Evolutionary conservation across 2,888 invertebrate genomes (phyloP).

Genomic region (Erynnis tages): DNA sequence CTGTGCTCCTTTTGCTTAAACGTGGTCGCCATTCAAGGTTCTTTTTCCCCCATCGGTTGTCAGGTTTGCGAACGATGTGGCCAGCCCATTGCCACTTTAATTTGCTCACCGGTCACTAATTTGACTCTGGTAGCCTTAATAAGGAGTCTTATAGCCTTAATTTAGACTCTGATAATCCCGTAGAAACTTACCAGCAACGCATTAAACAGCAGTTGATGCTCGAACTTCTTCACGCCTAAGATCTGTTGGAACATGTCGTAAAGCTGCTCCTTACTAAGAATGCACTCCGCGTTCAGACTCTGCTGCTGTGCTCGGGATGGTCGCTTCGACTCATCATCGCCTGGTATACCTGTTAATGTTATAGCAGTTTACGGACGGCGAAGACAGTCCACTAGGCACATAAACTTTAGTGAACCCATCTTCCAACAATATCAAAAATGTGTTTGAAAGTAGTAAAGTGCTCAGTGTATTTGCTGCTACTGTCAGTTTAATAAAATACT

Average conservation of each 20-base stretch:
- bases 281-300: constrained; percentile 94
- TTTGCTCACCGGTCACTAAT: too few relatives aligned
- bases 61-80: too few relatives aligned
- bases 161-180: neutral
- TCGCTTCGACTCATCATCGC: constrained; percentile 93
- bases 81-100: too few relatives aligned
- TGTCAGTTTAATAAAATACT: too few relatives aligned
- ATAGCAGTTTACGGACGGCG: constrained; percentile 28
- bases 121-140: too few relatives aligned
- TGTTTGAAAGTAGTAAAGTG: neutral
- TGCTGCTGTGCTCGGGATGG: constrained; percentile 94
- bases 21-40: too few relatives aligned
- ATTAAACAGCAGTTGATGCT: constrained; percentile 99
- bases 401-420: neutral
- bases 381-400: constrained; percentile 4
- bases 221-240: constrained; percentile 98
- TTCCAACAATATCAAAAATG: neutral
- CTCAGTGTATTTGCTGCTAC: too few relatives aligned
- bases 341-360: constrained; percentile 77
- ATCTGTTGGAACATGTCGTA: constrained; percentile 99
- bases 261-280: constrained; percentile 98
- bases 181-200: constrained; percentile 84
- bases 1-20: too few relatives aligned
- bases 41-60: too few relatives aligned
- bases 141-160: too few relatives aligned